phyloP scores from a whole-genome alignment of 1,140 invertebrate genomes.

The Drosophila prosaltans region DNA sequence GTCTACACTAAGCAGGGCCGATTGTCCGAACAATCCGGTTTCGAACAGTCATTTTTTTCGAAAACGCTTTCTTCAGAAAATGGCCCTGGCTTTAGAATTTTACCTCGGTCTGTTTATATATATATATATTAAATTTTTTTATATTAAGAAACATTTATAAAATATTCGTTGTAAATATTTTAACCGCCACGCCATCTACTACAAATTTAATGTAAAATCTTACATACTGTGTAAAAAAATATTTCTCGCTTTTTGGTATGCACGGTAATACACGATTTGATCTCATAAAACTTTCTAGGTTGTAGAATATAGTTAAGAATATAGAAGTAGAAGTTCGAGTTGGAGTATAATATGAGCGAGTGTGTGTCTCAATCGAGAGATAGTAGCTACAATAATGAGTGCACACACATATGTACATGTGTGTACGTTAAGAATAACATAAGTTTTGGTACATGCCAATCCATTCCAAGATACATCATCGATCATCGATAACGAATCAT shows the following conservation, averaged over 20 bases:
- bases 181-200: conserved; percentile 34
- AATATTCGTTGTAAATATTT: conserved; percentile 77
- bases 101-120: conserved; percentile 17
- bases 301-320: conserved; percentile 9
- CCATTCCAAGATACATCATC: neutral
- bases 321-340: conserved; percentile 4
- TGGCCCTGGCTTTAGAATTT: conserved; percentile 17
- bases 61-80: conserved; percentile 11
- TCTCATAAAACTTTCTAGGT: conserved; percentile 23
- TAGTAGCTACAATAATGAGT: neutral
- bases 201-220: conserved; percentile 60
- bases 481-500: neutral
- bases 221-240: conserved; percentile 71
- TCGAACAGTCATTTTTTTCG: conserved; percentile 12
- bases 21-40: conserved; percentile 1
- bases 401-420: neutral
- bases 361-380: conserved; percentile 10
- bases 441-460: neutral
- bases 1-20: neutral
- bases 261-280: conserved; percentile 11
- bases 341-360: conserved; percentile 13
- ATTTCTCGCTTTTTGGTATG: conserved; percentile 29
- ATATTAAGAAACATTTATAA: conserved; percentile 62
- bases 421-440: neutral
- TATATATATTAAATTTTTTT: conserved; percentile 19